A percentile compares a stretch with the other conserved stretches of the same genome.
phyloP scores from a whole-genome alignment of 2,888 invertebrate genomes.

The Caenorhabditis sp. region DNA sequence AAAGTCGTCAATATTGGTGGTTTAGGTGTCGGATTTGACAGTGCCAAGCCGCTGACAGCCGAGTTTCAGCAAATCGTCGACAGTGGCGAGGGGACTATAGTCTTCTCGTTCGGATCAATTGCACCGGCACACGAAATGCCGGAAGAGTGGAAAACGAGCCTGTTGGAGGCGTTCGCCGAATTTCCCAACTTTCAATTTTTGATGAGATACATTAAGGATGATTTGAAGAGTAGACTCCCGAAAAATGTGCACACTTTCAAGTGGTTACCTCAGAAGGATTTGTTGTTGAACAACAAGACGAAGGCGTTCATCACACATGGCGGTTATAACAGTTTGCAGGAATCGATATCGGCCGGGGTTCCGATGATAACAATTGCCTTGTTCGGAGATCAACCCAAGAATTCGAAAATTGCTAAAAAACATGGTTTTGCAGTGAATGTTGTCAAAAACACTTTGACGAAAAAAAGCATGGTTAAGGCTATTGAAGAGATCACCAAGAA shows the following conservation, averaged over 20 bases:
- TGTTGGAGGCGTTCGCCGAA: constrained; percentile 44
- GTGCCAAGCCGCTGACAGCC: constrained; percentile 48
- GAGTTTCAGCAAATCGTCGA: constrained; percentile 34
- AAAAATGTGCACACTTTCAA: constrained; percentile 53
- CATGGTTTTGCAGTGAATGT: constrained; percentile 46
- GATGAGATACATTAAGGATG: constrained; percentile 43
- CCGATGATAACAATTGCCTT: constrained; percentile 54
- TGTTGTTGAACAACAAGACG: constrained; percentile 77
- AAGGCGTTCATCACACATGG: constrained; percentile 80
- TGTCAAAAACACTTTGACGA: constrained; percentile 23
- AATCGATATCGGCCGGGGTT: constrained; percentile 50
- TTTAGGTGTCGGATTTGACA: constrained; percentile 53
- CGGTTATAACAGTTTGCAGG: constrained; percentile 79
- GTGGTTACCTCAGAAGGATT: constrained; percentile 61
- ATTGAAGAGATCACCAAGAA: constrained; percentile 16
- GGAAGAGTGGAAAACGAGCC: constrained; percentile 33
- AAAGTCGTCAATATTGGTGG: constrained; percentile 63
- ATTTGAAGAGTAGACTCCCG: constrained; percentile 30
- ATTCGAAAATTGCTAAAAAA: constrained; percentile 50
- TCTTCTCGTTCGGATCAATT: constrained; percentile 60
- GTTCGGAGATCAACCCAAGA: constrained; percentile 55
- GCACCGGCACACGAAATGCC: constrained; percentile 48
- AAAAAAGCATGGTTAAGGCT: constrained; percentile 26
- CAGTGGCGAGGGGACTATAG: constrained; percentile 49
- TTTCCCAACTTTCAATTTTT: constrained; percentile 56